Conservation (phyloP, 2,113 vertebrate species). For the Gallinago undulata region DNA sequence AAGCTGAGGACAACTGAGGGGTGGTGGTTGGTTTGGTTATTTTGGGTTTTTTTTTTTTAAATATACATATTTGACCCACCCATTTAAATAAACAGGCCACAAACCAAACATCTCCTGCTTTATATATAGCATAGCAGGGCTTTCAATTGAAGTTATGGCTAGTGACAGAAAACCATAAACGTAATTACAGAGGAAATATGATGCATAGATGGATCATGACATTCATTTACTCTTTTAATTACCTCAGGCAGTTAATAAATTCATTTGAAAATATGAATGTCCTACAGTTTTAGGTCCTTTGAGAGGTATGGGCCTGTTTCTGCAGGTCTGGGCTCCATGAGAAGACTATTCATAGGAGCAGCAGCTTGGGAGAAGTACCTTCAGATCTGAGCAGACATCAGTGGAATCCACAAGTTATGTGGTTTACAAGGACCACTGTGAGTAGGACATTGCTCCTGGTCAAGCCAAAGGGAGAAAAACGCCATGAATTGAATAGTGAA, state of each 20-base stretch:
- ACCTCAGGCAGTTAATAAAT: conserved; percentile 27
- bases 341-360: background rate
- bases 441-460: background rate
- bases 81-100: conserved; percentile 40
- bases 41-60: too few relatives aligned
- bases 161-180: conserved; percentile 21
- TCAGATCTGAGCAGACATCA: background rate
- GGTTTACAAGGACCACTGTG: background rate
- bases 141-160: background rate
- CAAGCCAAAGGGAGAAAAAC: background rate
- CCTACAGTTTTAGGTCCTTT: background rate
- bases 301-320: background rate
- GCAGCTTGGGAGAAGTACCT: background rate
- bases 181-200: conserved; percentile 21
- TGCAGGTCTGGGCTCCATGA: background rate
- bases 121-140: background rate
- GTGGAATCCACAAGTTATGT: background rate
- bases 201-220: background rate
- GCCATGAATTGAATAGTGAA: background rate
- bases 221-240: conserved; percentile 17
- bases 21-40: background rate
- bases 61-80: background rate
- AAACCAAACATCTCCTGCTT: conserved; percentile 13
- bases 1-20: background rate
- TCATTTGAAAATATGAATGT: conserved; percentile 6